Evolutionary conservation across 1,140 invertebrate species (phyloP).

Genomic region (Proctacanthus coquilletti): DNA sequence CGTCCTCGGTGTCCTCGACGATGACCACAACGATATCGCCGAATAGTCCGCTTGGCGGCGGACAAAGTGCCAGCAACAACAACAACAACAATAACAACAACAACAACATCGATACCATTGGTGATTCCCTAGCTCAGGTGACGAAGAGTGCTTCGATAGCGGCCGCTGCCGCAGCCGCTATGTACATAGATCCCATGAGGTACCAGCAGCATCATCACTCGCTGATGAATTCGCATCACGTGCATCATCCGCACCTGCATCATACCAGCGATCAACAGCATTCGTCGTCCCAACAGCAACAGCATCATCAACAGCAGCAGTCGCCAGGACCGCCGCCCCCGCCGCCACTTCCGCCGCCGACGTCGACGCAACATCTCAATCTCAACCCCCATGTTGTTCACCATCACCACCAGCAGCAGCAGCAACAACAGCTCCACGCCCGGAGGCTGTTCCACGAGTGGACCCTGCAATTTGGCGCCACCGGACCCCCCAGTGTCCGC

Average conservation of each 20-base stretch:
- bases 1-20: slow-evolving; percentile 23
- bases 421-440: slow-evolving; percentile 29
- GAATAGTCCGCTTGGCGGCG: slow-evolving; percentile 20
- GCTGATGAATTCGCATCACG: slow-evolving; percentile 24
- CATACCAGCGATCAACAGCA: slow-evolving; percentile 7
- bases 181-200: slow-evolving; percentile 31
- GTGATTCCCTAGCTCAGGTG: slow-evolving; percentile 14
- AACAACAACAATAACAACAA: slow-evolving; percentile 21
- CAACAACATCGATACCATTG: slow-evolving; percentile 19
- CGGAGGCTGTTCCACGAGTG: slow-evolving; percentile 25
- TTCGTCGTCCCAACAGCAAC: slow-evolving; percentile 18
- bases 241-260: slow-evolving; percentile 29
- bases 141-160: slow-evolving; percentile 18
- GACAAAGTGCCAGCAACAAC: slow-evolving; percentile 15
- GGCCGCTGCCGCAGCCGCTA: slow-evolving; percentile 28
- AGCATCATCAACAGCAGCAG: slow-evolving; percentile 17
- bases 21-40: slow-evolving; percentile 29
- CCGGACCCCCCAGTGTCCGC: slow-evolving; percentile 15
- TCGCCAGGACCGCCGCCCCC: slow-evolving; percentile 12
- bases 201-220: slow-evolving; percentile 29
- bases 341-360: slow-evolving; percentile 12
- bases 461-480: slow-evolving; percentile 27
- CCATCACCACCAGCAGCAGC: slow-evolving; percentile 27
- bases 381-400: slow-evolving; percentile 21
- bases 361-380: slow-evolving; percentile 15